Base-by-base conservation (phyloP, 2,113 vertebrate genomes). In the Cygnus atratus region DNA sequence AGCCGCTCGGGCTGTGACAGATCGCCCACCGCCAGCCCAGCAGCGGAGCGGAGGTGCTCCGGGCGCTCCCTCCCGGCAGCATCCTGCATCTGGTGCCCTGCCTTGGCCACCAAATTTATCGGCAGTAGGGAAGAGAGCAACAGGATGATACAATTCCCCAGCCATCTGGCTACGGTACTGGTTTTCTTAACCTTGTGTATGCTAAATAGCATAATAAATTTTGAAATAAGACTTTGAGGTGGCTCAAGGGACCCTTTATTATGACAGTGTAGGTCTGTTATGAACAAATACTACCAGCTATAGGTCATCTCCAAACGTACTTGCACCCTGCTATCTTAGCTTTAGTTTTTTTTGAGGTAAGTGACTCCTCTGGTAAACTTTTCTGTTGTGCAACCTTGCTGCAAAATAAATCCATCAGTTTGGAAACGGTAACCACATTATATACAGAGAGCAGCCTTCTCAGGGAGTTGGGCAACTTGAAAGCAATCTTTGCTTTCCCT, bases 171-270 rank as follows among this genome's bases (percentile, higher is more conserved):
- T 79, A 25, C 25, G 71, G 82, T 29, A 65, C 65, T 79, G 90
- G 79, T 92, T 96, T 84, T 77, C 43, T 87, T 95, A 96, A 96
- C 96, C 88, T 96, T 92, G 88, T 82, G 24, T 73, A 82, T 93
- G 92, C 86, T 96, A 97, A 96, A 93, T 29, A 89, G 72, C 17
- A 13, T 16, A 83, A 95, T 96, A 93, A 96, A 96, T 93, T 93
- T 86, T 35, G 46, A 89, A 96, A 61, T 79, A 79, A 90, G 88
- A 88, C 76, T 96, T 84, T 76, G 79, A 96, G 73, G 66, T 79
- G 76, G 78, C 95, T 93, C 93, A 13, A 52, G 82, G 91, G 96
- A 97, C 70, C 44, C 50, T 86, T 93, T 89, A 72, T 41, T 66
- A 71, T 93, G 90, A 94, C 78, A 91, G 58, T 33, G 81, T 29